Conservation (phyloP, 2,797 vertebrate genomes). For the Pseudomugil gertrudae region DNA sequence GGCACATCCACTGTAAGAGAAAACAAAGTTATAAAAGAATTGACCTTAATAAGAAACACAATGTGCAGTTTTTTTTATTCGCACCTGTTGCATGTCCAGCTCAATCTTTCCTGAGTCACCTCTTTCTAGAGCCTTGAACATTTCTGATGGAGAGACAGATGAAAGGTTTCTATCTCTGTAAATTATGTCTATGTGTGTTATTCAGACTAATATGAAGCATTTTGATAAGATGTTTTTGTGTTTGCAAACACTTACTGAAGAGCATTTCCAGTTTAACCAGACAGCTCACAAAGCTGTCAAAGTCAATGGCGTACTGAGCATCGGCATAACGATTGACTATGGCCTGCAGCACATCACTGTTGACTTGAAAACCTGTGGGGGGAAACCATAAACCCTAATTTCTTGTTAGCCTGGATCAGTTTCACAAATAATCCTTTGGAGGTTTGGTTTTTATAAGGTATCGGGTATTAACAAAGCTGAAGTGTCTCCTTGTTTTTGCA, state of each 20-base stretch:
- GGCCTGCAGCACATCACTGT: conserved; percentile 81
- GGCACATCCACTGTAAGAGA: conserved; percentile 73
- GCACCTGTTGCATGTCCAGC: conserved; percentile 79
- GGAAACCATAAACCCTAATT: neutral
- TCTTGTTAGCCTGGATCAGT: neutral
- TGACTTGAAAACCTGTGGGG: conserved; percentile 85
- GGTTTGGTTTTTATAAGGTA: neutral
- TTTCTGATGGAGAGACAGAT: conserved; percentile 64
- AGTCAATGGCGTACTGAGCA: conserved; percentile 82
- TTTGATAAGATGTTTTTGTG: neutral
- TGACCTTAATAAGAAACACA: neutral
- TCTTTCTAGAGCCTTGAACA: conserved; percentile 79
- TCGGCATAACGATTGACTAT: conserved; percentile 79
- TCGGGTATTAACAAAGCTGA: neutral
- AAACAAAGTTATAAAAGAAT: conserved; percentile 4
- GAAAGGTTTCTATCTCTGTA: neutral
- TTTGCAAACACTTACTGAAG: conserved; percentile 84
- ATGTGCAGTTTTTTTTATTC: conserved; percentile 4
- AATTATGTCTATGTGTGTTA: neutral
- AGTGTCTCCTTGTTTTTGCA: conserved; percentile 22
- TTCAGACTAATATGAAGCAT: neutral
- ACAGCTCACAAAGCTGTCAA: conserved; percentile 88
- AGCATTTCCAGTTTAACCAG: conserved; percentile 88
- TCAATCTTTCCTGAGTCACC: conserved; percentile 75
- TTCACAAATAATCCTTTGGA: conserved; percentile 9